phyloP scores from a whole-genome alignment of 2,888 invertebrate genomes.

The Mythimna impura region DNA sequence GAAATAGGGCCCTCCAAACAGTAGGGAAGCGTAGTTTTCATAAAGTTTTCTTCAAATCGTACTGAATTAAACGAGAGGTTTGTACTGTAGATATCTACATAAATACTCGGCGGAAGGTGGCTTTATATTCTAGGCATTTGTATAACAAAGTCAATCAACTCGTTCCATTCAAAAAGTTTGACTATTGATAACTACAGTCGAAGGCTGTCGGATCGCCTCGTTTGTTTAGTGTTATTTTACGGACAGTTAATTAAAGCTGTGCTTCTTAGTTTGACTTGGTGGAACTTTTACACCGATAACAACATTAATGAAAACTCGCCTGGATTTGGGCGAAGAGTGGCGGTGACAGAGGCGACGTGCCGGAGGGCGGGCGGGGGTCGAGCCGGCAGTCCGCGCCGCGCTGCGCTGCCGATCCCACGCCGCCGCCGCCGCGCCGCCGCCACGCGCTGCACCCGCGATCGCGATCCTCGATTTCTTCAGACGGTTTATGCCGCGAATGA shows the following conservation, averaged over 20 bases:
- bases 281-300: conserved; percentile 89
- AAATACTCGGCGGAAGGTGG: conserved; percentile 30
- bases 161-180: conserved; percentile 69
- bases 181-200: conserved; percentile 68
- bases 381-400: conserved; percentile 82
- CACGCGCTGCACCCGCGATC: conserved; percentile 72
- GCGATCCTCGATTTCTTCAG: conserved; percentile 68
- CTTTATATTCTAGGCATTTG: conserved; percentile 55
- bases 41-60: conserved; percentile 24
- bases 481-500: conserved; percentile 69
- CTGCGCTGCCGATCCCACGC: conserved; percentile 79
- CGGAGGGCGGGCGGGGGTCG: conserved; percentile 80
- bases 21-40: conserved; percentile 17
- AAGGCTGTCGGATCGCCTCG: conserved; percentile 74
- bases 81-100: conserved; percentile 10
- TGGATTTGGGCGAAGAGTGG: conserved; percentile 86
- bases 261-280: conserved; percentile 85
- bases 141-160: conserved; percentile 73
- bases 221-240: conserved; percentile 83
- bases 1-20: neutral
- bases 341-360: conserved; percentile 81
- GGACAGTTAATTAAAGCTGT: conserved; percentile 88
- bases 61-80: conserved; percentile 33
- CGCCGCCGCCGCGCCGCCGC: conserved; percentile 64
- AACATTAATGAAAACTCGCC: conserved; percentile 89